A percentile compares a stretch with the other conserved stretches of the same genome.
These are phyloP conservation scores for Scaptomyza hsui DNA, from an alignment of 1,140 invertebrate genomes.

Conservation along the genomic window DNA sequence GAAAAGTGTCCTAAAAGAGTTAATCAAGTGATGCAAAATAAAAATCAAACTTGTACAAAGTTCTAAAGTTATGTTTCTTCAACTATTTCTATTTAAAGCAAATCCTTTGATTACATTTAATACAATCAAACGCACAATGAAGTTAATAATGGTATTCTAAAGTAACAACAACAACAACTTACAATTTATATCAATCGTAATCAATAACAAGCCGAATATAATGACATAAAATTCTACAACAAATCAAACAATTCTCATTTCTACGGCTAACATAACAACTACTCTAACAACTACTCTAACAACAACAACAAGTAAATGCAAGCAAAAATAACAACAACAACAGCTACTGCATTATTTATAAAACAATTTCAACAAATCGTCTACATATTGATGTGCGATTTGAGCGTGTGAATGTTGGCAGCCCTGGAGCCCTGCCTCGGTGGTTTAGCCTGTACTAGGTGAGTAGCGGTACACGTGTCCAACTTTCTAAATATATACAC, in stretches of 20 bases:
- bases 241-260: constrained; percentile 24
- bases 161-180: constrained; percentile 32
- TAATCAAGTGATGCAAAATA: background rate
- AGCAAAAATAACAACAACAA: constrained; percentile 26
- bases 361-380: constrained; percentile 61
- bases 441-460: constrained; percentile 84
- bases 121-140: constrained; percentile 69
- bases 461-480: constrained; percentile 44
- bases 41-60: background rate
- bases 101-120: constrained; percentile 56
- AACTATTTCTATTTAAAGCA: constrained; percentile 21
- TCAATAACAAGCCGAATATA: constrained; percentile 32
- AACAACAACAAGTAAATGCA: constrained; percentile 17
- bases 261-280: background rate
- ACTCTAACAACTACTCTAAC: too few relatives aligned
- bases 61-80: constrained; percentile 1
- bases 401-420: constrained; percentile 84
- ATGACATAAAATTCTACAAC: constrained; percentile 2
- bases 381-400: constrained; percentile 76
- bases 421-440: constrained; percentile 84
- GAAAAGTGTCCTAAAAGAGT: background rate
- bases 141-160: constrained; percentile 66
- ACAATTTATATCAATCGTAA: constrained; percentile 31
- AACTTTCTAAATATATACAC: constrained; percentile 7
- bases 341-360: constrained; percentile 1